Percentiles rank a stretch among this genome's conserved stretches.
phyloP scores from a whole-genome alignment of 2,797 vertebrate genomes.

The Cryptoprocta ferox region DNA sequence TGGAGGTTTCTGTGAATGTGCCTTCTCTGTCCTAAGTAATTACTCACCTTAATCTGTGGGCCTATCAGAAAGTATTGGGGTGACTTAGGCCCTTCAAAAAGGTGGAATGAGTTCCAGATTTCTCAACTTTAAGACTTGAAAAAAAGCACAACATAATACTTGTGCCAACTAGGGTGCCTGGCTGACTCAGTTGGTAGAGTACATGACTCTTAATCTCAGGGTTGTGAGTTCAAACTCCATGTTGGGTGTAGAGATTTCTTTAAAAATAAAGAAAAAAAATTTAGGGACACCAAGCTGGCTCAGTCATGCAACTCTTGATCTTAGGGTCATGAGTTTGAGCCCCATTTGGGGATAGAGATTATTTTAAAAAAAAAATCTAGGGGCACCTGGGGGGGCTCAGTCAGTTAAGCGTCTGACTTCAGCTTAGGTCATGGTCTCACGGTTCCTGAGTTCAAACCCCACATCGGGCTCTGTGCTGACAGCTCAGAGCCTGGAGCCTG shows the following conservation, averaged over 20 bases:
- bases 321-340: not conserved
- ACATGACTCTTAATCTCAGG: not conserved
- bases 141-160: constrained; percentile 11
- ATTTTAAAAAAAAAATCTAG: not conserved
- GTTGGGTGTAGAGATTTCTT: not conserved
- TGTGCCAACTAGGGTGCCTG: not conserved
- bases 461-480: too few relatives aligned
- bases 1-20: constrained; percentile 25
- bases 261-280: not conserved
- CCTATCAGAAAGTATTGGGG: not conserved
- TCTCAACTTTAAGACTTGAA: constrained; percentile 34
- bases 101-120: not conserved
- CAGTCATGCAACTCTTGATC: not conserved
- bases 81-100: not conserved
- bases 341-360: not conserved
- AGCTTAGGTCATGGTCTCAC: too few relatives aligned
- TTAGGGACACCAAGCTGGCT: not conserved
- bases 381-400: too few relatives aligned
- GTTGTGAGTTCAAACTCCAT: not conserved
- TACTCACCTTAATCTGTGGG: not conserved
- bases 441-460: too few relatives aligned
- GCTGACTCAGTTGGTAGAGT: not conserved
- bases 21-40: constrained; percentile 19
- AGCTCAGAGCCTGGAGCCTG: too few relatives aligned
- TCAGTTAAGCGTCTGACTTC: too few relatives aligned